Conservation (phyloP, 2,888 invertebrate species). For the Lasioglossum oenotherae region DNA sequence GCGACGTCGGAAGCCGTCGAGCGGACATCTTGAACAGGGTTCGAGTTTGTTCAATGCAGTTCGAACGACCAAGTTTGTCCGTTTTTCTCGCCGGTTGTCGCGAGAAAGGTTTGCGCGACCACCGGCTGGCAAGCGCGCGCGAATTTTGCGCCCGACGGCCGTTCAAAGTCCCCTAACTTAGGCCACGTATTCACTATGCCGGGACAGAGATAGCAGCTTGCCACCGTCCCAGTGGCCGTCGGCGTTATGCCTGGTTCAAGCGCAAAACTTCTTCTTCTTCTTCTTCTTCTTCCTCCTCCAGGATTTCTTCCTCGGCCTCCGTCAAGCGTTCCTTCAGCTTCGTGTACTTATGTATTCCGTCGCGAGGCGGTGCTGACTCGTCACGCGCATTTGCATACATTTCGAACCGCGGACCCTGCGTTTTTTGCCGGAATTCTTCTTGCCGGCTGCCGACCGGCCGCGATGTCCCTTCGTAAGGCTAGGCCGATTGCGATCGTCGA, state of each 20-base stretch:
- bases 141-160: slow-evolving; percentile 65
- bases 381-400: slow-evolving; percentile 78
- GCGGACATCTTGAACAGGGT: neutral
- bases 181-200: slow-evolving; percentile 40
- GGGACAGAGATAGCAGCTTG: slow-evolving; percentile 67
- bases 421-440: slow-evolving; percentile 53
- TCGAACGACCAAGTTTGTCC: neutral
- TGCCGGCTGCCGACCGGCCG: slow-evolving; percentile 35
- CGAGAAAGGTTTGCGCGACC: slow-evolving; percentile 48
- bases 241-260: slow-evolving; percentile 57
- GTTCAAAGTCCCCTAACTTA: slow-evolving; percentile 55
- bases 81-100: neutral
- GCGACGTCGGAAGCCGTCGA: slow-evolving; percentile 69
- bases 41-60: neutral
- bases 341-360: slow-evolving; percentile 73
- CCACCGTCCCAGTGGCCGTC: slow-evolving; percentile 66
- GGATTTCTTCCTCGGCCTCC: slow-evolving; percentile 19
- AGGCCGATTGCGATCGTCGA: slow-evolving; percentile 44
- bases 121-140: slow-evolving; percentile 51
- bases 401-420: slow-evolving; percentile 57
- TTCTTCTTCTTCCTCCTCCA: slow-evolving; percentile 6
- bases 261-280: slow-evolving; percentile 4
- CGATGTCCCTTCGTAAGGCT: slow-evolving; percentile 40
- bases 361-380: slow-evolving; percentile 73
- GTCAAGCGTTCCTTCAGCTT: neutral